A percentile compares a stretch with the other conserved stretches of the same genome.
phyloP scores from a whole-genome alignment of 1,140 invertebrate genomes.

The Cyclina sinensis region DNA sequence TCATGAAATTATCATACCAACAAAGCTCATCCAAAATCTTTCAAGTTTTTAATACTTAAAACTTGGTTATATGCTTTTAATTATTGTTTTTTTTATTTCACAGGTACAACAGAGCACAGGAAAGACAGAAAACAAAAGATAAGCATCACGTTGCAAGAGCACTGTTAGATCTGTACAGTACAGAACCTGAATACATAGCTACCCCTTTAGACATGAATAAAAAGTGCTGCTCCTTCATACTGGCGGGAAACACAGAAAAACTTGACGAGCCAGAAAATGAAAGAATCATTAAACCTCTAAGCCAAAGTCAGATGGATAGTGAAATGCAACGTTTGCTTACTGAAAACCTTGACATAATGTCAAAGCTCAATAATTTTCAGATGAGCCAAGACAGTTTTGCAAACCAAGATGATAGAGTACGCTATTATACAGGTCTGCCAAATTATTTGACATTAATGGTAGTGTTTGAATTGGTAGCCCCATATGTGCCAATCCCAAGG shows the following conservation, averaged over 20 bases:
- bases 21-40: too few species aligned
- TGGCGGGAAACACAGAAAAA: not conserved
- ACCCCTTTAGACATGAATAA: not conserved
- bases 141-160: slow-evolving; percentile 5
- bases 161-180: not conserved
- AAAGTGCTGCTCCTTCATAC: not conserved
- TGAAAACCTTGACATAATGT: not conserved
- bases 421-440: slow-evolving; percentile 46
- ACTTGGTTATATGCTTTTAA: too few species aligned
- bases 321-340: not conserved
- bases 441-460: not conserved
- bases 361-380: not conserved
- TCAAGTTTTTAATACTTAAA: too few species aligned
- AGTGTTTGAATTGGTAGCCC: not conserved
- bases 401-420: slow-evolving; percentile 1
- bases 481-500: slow-evolving; percentile 6
- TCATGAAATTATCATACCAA: too few species aligned
- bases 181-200: not conserved
- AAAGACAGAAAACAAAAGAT: not conserved
- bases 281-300: not conserved
- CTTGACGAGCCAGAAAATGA: not conserved
- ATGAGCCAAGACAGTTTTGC: not conserved
- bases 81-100: too few species aligned
- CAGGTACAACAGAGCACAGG: not conserved
- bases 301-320: not conserved